phyloP scores from a whole-genome alignment of 2,113 vertebrate species.

The Azemiops feae region DNA sequence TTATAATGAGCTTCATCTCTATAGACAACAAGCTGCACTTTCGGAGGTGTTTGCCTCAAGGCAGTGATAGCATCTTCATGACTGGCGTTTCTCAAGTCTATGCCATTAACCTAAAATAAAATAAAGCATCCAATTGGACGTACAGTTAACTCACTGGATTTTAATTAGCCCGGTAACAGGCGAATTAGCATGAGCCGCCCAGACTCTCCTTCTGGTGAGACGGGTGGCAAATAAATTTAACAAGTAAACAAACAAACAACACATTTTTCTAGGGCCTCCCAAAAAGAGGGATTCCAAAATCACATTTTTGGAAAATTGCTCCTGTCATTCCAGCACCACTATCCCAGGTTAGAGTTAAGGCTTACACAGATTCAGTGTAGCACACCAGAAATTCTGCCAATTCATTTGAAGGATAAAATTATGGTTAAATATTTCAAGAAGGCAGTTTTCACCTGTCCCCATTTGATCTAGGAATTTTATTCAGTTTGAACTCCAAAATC shows the following conservation, averaged over 20 bases:
- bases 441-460: neutral
- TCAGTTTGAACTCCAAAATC: neutral
- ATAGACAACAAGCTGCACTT: conserved; percentile 84
- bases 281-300: neutral
- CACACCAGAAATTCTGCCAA: neutral
- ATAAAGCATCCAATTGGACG: conserved; percentile 26
- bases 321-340: neutral
- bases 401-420: neutral
- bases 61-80: conserved; percentile 91
- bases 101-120: conserved; percentile 83
- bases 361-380: neutral
- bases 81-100: conserved; percentile 83
- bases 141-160: neutral
- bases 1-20: conserved; percentile 85
- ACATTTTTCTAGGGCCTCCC: no score
- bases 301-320: neutral
- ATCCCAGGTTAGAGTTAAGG: neutral
- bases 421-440: neutral
- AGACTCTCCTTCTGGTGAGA: neutral
- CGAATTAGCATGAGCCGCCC: neutral
- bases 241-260: neutral
- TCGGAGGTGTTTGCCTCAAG: conserved; percentile 86
- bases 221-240: neutral
- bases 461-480: neutral
- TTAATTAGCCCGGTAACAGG: conserved; percentile 10